Percentiles rank a stretch among this genome's conserved stretches.
These are phyloP conservation scores for Diplodus puntazzo DNA, from an alignment of 2,797 vertebrate species.

Conservation along the genomic window DNA sequence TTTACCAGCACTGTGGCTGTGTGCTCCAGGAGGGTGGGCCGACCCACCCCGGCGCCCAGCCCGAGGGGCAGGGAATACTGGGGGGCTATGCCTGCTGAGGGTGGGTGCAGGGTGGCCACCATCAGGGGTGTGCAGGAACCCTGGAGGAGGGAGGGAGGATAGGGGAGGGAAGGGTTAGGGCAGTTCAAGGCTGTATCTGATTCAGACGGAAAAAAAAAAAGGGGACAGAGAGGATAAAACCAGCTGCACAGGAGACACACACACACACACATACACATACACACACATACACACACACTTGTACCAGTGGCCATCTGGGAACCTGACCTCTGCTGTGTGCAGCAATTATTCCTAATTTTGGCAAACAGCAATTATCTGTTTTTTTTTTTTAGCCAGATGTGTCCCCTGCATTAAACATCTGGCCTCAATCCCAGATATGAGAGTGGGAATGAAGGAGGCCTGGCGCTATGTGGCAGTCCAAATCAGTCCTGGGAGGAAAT, in stretches of 20 bases:
- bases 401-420: conserved; percentile 46
- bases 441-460: conserved; percentile 39
- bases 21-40: conserved; percentile 98
- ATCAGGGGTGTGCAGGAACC: conserved; percentile 99
- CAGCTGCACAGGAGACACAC: conserved; percentile 36
- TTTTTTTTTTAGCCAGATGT: conserved; percentile 40
- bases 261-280: conserved; percentile 7
- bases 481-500: conserved; percentile 51
- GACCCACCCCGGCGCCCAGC: conserved; percentile 95
- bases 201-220: not conserved
- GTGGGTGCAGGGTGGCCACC: conserved; percentile 99
- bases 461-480: conserved; percentile 29
- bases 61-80: conserved; percentile 98
- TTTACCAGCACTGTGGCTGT: conserved; percentile 99
- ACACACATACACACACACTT: conserved; percentile 19
- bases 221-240: conserved; percentile 30
- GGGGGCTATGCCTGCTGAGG: conserved; percentile 96
- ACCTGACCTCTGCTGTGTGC: conserved; percentile 32
- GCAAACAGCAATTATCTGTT: conserved; percentile 34
- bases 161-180: conserved; percentile 75
- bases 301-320: conserved; percentile 47
- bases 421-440: conserved; percentile 42
- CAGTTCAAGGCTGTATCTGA: conserved; percentile 46
- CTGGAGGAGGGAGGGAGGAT: conserved; percentile 93
- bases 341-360: conserved; percentile 31